phyloP scores from a whole-genome alignment of 2,113 vertebrate genomes.

The Pleuronectes platessa region DNA sequence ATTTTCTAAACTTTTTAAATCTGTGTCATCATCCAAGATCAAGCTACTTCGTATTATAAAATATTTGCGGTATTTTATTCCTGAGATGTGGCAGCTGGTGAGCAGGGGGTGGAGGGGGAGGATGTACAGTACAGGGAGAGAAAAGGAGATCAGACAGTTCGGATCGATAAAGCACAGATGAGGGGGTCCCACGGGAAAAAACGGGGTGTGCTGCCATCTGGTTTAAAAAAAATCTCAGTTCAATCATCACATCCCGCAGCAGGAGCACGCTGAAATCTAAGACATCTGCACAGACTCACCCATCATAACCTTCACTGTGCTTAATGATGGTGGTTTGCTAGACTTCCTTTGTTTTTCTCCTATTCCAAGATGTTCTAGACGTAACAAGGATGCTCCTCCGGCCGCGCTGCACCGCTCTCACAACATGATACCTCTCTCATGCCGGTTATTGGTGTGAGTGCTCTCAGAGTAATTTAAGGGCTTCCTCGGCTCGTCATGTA shows the following conservation, averaged over 20 bases:
- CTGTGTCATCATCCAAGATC: no score
- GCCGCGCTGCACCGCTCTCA: conserved; percentile 21
- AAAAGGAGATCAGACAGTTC: conserved; percentile 31
- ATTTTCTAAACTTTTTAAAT: no score
- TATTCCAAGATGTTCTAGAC: conserved; percentile 10
- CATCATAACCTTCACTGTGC: not conserved
- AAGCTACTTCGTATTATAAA: not conserved
- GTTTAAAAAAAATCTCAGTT: conserved; percentile 4
- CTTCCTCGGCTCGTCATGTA: conserved; percentile 61
- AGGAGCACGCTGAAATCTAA: not conserved
- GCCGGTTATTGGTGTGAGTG: conserved; percentile 66
- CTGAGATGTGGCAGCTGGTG: conserved; percentile 9
- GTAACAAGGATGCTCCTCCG: conserved; percentile 6
- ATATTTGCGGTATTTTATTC: not conserved
- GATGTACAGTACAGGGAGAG: conserved; percentile 25
- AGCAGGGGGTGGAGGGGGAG: conserved; percentile 1
- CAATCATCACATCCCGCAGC: conserved; percentile 6
- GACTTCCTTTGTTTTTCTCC: not conserved
- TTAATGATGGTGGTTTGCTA: conserved; percentile 26
- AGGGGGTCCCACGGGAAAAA: conserved; percentile 49
- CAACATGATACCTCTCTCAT: conserved; percentile 58
- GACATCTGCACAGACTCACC: conserved; percentile 7
- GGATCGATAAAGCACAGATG: conserved; percentile 74
- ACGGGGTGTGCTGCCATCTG: conserved; percentile 60
- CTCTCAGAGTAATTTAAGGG: conserved; percentile 69